Evolutionary conservation across 2,888 invertebrate genomes (phyloP), one percentile per base, ranked within the genome.

Genomic region (Mesopsocus fuscifrons): DNA sequence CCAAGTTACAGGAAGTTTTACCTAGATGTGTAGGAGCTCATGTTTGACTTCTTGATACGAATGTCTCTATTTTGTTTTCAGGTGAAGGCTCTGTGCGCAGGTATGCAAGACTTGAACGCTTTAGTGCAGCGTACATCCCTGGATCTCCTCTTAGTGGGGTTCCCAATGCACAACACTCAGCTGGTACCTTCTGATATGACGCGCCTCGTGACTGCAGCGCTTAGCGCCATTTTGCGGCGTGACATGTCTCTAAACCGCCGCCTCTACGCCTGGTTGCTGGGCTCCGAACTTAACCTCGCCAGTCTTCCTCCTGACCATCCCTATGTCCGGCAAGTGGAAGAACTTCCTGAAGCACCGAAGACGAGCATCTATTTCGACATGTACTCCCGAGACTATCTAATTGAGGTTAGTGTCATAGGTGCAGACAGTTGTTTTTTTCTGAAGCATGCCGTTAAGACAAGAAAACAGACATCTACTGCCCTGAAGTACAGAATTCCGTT

Each of bases 191-290:
- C 69, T 6, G 82, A 85, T 56, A 71, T 81, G 68, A 72, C 77
- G 40, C 67, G 69, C 44, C 61, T 84, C 47, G 73, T 82, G 5
- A 78, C 77, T 18, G 75, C 82, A 44, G 76, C 78, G 20, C 62
- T 88, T 42, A 67, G 71, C 32, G 76, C 77, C 4, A 77, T 91
- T 48, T 62, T 89, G 41, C 64, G 88, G 34, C 65, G 91, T 47
- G 89, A 91, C 57, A 88, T 88, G 82, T 88, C 87, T 21, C 66
- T 91, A 11, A 91, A 91, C 59, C 70, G 80, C 49, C 70, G 88
- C 23, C 63, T 89, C 22, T 87, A 81, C 59, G 77, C 81, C 1
- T 89, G 88, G 88, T 63, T 91, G 18, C 61, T 85, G 50, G 83
- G 82, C 33, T 70, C 71, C 5, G 79, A 80, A 57, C 68, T 73